phyloP scores from a whole-genome alignment of 2,888 invertebrate genomes.

The Perizoma flavofasciatum region DNA sequence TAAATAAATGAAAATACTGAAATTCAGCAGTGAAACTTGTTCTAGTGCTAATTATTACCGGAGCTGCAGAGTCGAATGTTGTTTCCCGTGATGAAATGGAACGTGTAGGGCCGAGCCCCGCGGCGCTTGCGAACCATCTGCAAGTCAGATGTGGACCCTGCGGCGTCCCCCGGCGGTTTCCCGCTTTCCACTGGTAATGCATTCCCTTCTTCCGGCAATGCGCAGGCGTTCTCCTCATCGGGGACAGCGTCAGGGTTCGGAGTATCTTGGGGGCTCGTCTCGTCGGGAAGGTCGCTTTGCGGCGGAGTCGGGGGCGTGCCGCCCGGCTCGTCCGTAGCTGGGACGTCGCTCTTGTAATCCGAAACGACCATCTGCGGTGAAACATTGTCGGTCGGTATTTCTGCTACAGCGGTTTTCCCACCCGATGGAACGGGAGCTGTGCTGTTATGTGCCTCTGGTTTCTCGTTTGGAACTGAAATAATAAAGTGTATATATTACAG shows the following conservation, averaged over 20 bases:
- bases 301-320: slow-evolving; percentile 9
- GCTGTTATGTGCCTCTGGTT: slow-evolving; percentile 3
- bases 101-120: slow-evolving; percentile 84
- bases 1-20: too few species aligned
- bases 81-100: slow-evolving; percentile 92
- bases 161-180: slow-evolving; percentile 1
- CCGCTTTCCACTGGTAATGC: not conserved
- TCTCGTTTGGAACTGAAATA: slow-evolving; percentile 27
- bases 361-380: slow-evolving; percentile 8
- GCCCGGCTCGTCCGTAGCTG: not conserved
- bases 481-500: too few species aligned
- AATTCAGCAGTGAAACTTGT: too few species aligned
- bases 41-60: slow-evolving; percentile 41
- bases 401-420: not conserved
- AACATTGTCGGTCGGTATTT: not conserved
- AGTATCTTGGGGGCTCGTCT: not conserved
- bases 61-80: slow-evolving; percentile 88
- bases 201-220: not conserved
- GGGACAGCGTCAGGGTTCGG: not conserved
- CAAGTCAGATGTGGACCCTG: not conserved
- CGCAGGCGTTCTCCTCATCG: not conserved
- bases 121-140: slow-evolving; percentile 50
- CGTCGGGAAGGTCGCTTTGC: slow-evolving; percentile 11
- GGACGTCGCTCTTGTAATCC: not conserved
- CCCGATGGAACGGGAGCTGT: not conserved